Conservation (phyloP, 2,888 invertebrate species). For the Bimastos eiseni region DNA sequence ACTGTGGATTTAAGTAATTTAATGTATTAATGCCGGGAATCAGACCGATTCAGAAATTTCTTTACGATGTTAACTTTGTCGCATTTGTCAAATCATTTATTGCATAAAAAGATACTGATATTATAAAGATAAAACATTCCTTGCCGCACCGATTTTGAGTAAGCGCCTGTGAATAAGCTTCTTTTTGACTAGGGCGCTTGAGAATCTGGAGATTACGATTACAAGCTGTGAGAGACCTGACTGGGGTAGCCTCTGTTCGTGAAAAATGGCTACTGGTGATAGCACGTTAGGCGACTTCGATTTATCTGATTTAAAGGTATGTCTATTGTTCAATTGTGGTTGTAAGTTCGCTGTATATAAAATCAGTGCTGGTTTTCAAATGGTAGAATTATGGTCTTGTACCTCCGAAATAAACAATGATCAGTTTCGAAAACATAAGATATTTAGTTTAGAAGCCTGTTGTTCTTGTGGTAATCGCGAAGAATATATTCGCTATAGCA, state of each 20-base stretch:
- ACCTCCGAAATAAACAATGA: not conserved
- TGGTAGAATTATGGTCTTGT: not conserved
- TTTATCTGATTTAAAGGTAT: constrained; percentile 93
- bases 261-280: constrained; percentile 49
- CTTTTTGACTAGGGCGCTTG: not conserved
- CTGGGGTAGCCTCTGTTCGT: not conserved
- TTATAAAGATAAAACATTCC: not conserved
- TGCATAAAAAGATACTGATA: not conserved
- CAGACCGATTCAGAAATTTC: not conserved
- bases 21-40: not conserved
- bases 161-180: not conserved
- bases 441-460: not conserved
- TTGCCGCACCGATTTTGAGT: not conserved
- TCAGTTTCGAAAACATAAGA: not conserved
- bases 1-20: not conserved
- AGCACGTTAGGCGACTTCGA: constrained; percentile 95
- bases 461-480: no score
- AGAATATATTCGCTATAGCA: no score
- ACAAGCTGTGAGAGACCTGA: not conserved
- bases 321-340: constrained; percentile 41
- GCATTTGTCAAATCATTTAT: not conserved
- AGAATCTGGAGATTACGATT: not conserved
- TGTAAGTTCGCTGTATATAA: not conserved
- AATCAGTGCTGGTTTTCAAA: not conserved
- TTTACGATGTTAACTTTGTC: constrained; percentile 9